Evolutionary conservation across 1,140 invertebrate species (phyloP).

Genomic region (Brachionus plicatilis): DNA sequence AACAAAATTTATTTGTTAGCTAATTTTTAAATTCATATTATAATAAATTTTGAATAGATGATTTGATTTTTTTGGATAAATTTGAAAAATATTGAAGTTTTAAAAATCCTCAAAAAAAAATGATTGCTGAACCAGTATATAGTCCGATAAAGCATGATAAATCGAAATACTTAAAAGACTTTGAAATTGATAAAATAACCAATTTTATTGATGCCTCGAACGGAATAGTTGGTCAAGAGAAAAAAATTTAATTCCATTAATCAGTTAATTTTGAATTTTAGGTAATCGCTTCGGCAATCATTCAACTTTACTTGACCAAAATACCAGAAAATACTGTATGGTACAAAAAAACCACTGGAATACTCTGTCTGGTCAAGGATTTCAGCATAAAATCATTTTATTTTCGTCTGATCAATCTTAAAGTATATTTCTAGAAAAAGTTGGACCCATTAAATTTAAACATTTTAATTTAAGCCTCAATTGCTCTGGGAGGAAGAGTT

Average conservation of each 20-base stretch:
- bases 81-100: too few species aligned
- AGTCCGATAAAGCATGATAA: background rate
- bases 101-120: background rate
- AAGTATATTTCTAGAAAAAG: background rate
- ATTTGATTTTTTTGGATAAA: background rate
- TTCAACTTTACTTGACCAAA: background rate
- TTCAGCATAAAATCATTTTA: background rate
- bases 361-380: conserved; percentile 15
- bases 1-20: too few species aligned
- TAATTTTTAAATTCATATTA: background rate
- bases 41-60: background rate
- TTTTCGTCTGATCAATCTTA: background rate
- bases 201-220: background rate
- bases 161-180: background rate
- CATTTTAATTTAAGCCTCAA: background rate
- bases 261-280: background rate
- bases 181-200: background rate
- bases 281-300: background rate
- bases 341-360: conserved; percentile 4
- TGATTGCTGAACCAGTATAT: background rate
- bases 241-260: background rate
- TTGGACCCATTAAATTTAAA: background rate
- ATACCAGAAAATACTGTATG: background rate
- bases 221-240: background rate
- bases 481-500: conserved; percentile 36